phyloP scores from a whole-genome alignment of 2,797 vertebrate genomes.

The Knipowitschia caucasica region DNA sequence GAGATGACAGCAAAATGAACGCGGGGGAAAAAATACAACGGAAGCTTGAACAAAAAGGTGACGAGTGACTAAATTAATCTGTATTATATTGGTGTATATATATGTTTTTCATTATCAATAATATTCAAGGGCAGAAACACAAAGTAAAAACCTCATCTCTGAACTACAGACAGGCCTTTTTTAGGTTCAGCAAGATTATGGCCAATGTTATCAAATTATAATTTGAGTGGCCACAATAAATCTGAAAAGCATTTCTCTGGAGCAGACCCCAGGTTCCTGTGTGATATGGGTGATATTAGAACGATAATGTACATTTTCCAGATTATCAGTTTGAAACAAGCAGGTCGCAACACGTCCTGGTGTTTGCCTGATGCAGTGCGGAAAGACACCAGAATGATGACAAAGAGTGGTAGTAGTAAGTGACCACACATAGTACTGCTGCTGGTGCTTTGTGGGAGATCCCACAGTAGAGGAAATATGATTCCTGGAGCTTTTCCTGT shows the following conservation, averaged over 20 bases:
- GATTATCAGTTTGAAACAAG: slow-evolving; percentile 1
- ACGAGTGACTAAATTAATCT: no score
- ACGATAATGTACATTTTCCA: slow-evolving; percentile 2
- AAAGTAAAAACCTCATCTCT: no score
- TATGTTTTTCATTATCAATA: no score
- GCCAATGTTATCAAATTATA: no score
- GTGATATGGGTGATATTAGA: background rate
- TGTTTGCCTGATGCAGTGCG: background rate
- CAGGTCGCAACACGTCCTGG: background rate
- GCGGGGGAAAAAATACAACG: background rate
- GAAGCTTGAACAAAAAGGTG: background rate
- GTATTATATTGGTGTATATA: no score
- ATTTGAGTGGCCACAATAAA: no score
- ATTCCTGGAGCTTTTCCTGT: slow-evolving; percentile 12
- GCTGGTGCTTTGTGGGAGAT: background rate
- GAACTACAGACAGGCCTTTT: no score
- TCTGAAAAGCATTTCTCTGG: background rate
- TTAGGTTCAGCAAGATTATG: no score
- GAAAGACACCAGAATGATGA: background rate
- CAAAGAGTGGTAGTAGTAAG: slow-evolving; percentile 1
- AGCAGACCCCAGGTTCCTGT: background rate
- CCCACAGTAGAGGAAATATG: slow-evolving; percentile 5
- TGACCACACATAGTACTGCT: background rate
- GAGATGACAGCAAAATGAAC: slow-evolving; percentile 9
- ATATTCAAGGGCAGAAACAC: no score